phyloP scores from a whole-genome alignment of 1,140 invertebrate genomes.

The Aphelenchoides fujianensis region DNA sequence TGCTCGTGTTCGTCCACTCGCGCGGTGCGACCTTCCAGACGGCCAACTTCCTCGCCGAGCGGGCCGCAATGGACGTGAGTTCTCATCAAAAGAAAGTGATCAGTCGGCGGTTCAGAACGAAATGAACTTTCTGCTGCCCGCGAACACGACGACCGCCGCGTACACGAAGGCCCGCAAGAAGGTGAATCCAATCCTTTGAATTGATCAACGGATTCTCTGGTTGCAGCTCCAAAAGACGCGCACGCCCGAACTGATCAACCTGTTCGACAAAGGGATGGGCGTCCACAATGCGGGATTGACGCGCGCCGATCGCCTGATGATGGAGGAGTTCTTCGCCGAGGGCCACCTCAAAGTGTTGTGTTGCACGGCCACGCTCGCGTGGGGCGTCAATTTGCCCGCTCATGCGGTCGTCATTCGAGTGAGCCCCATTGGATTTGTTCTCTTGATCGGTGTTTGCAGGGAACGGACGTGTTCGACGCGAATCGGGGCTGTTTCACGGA shows the following conservation, averaged over 20 bases:
- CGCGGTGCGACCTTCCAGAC: conserved; percentile 87
- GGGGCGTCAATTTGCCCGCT: conserved; percentile 97
- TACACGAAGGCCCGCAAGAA: background rate
- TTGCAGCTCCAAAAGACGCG: conserved; percentile 55
- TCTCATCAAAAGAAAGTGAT: background rate
- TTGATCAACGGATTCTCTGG: too few relatives aligned
- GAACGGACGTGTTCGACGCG: conserved; percentile 95
- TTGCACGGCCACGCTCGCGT: conserved; percentile 95
- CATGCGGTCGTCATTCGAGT: too few relatives aligned
- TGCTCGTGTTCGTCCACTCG: conserved; percentile 98
- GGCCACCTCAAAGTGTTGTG: conserved; percentile 88
- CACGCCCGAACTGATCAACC: conserved; percentile 64
- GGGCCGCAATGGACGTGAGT: conserved; percentile 67
- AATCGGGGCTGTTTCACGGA: conserved; percentile 90
- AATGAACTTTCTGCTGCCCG: conserved; percentile 67
- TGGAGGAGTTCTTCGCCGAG: conserved; percentile 82
- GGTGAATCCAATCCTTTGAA: too few relatives aligned
- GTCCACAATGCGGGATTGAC: conserved; percentile 86
- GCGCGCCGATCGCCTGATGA: conserved; percentile 66
- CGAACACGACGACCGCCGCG: conserved; percentile 66
- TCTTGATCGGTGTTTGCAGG: too few relatives aligned
- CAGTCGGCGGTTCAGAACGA: too few relatives aligned
- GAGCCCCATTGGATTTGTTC: too few relatives aligned
- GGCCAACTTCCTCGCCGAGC: conserved; percentile 74
- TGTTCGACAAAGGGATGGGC: conserved; percentile 83